A percentile compares a stretch with the other conserved stretches of the same genome.
Conservation (phyloP, 2,888 invertebrate genomes). For the Loripinus fragilis region DNA sequence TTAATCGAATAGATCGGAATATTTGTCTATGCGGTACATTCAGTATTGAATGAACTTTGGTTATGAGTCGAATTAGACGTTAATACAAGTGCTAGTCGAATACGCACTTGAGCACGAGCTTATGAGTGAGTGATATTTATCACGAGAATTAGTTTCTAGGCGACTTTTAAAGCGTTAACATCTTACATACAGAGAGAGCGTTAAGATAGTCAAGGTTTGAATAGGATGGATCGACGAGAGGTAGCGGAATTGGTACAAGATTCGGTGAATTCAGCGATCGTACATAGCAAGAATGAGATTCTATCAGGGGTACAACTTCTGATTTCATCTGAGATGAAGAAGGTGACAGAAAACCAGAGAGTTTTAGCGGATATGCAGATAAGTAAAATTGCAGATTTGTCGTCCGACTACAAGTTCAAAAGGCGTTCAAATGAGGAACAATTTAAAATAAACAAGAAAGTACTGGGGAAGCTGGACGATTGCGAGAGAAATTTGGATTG, state of each 20-base stretch:
- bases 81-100: too few relatives aligned
- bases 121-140: too few relatives aligned
- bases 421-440: slow-evolving; percentile 7
- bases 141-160: too few relatives aligned
- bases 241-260: not conserved
- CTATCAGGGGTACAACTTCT: not conserved
- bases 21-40: too few relatives aligned
- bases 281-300: slow-evolving; percentile 6
- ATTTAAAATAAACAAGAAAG: slow-evolving; percentile 1
- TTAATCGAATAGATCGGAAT: too few relatives aligned
- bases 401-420: slow-evolving; percentile 7
- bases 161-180: too few relatives aligned
- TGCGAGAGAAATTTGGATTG: slow-evolving; percentile 3
- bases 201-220: too few relatives aligned
- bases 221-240: not conserved
- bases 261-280: not conserved
- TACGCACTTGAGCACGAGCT: too few relatives aligned
- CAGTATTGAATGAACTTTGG: too few relatives aligned
- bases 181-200: too few relatives aligned
- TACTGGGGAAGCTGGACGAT: not conserved
- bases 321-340: not conserved
- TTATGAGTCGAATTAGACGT: too few relatives aligned
- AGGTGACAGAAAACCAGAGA: not conserved
- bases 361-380: not conserved
- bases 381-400: slow-evolving; percentile 8